Evolutionary conservation across 1,140 invertebrate genomes (phyloP).

Genomic region (Ooceraea biroi): DNA sequence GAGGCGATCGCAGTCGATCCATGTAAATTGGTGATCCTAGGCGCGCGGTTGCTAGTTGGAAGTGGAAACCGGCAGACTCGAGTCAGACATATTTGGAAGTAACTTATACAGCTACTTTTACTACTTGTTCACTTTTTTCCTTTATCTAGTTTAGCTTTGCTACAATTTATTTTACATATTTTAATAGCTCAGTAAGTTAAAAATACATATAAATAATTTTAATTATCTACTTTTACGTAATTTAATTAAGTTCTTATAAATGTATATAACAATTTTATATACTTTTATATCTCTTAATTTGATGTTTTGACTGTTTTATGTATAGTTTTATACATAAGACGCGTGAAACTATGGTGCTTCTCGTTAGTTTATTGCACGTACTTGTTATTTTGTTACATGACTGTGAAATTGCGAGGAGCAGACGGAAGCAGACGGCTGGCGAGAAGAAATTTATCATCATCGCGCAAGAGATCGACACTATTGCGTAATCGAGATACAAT

Average conservation of each 20-base stretch:
- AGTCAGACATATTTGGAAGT: slow-evolving; percentile 41
- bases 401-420: slow-evolving; percentile 13
- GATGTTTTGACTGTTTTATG: no score
- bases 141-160: no score
- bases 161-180: no score
- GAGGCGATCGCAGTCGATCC: slow-evolving; percentile 52
- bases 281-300: no score
- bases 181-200: no score
- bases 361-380: no score
- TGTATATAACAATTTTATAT: no score
- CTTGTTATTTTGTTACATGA: not conserved
- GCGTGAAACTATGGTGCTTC: no score
- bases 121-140: not conserved
- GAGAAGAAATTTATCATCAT: slow-evolving; percentile 40
- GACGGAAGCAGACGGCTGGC: not conserved
- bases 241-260: no score
- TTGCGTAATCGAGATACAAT: slow-evolving; percentile 36
- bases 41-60: slow-evolving; percentile 20
- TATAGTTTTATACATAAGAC: no score
- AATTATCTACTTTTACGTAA: no score
- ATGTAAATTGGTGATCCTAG: slow-evolving; percentile 59
- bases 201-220: no score
- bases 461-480: slow-evolving; percentile 22
- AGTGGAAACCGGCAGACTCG: slow-evolving; percentile 54
- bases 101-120: slow-evolving; percentile 36